Evolutionary conservation across 2,888 invertebrate genomes (phyloP).

Genomic region (Drosophila dives): DNA sequence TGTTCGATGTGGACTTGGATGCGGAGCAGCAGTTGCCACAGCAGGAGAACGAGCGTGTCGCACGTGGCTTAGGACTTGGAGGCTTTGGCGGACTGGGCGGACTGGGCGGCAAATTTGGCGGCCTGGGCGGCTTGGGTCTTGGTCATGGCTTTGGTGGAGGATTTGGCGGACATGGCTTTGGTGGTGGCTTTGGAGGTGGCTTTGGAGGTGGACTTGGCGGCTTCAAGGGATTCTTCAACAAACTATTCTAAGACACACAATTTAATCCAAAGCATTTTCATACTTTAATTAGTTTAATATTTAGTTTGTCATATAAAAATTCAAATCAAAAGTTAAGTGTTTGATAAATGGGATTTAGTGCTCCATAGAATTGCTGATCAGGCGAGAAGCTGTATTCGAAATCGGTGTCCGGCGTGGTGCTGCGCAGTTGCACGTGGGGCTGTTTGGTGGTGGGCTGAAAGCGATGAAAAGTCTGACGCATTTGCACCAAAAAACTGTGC

Average conservation of each 20-base stretch:
- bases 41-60: slow-evolving; percentile 50
- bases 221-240: slow-evolving; percentile 76
- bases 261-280: slow-evolving; percentile 20
- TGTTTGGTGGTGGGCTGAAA: slow-evolving; percentile 25
- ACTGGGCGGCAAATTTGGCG: slow-evolving; percentile 64
- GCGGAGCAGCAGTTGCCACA: slow-evolving; percentile 32
- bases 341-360: slow-evolving; percentile 69
- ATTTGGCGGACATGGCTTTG: slow-evolving; percentile 61
- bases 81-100: slow-evolving; percentile 61
- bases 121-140: slow-evolving; percentile 50
- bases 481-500: slow-evolving; percentile 52
- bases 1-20: slow-evolving; percentile 70
- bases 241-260: slow-evolving; percentile 50
- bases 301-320: slow-evolving; percentile 44
- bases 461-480: slow-evolving; percentile 32
- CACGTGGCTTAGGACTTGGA: slow-evolving; percentile 74
- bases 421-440: slow-evolving; percentile 24
- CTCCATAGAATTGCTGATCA: slow-evolving; percentile 64
- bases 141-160: slow-evolving; percentile 66
- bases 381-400: slow-evolving; percentile 1
- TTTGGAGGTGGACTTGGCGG: slow-evolving; percentile 64
- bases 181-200: slow-evolving; percentile 63
- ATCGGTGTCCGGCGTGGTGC: slow-evolving; percentile 29
- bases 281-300: slow-evolving; percentile 13
- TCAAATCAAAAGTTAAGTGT: slow-evolving; percentile 38